Evolutionary conservation across 2,113 vertebrate genomes (phyloP).

Genomic region (Anolis carolinensis): DNA sequence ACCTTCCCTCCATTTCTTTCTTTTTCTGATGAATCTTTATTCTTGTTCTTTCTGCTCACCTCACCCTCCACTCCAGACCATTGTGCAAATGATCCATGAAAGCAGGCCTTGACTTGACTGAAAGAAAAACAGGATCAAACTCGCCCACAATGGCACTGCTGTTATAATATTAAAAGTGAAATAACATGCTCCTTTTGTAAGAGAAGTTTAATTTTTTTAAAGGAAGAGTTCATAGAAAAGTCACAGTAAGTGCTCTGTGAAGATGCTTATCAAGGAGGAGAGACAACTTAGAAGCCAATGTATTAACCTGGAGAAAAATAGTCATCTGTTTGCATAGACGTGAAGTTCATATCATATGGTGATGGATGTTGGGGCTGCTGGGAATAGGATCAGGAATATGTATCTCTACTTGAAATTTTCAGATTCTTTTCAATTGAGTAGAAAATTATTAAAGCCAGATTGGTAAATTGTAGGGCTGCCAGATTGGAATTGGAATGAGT

Average conservation of each 20-base stretch:
- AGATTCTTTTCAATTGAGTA: neutral
- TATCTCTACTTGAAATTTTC: neutral
- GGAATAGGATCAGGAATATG: neutral
- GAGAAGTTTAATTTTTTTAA: slow-evolving; percentile 9
- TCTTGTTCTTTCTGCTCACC: slow-evolving; percentile 18
- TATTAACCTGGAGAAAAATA: slow-evolving; percentile 67
- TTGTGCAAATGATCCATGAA: slow-evolving; percentile 32
- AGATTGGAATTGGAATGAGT: no score
- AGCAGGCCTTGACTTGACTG: slow-evolving; percentile 38
- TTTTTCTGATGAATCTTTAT: slow-evolving; percentile 25
- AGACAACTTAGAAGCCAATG: slow-evolving; percentile 59
- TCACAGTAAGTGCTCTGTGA: slow-evolving; percentile 49
- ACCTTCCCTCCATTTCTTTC: neutral
- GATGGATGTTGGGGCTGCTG: neutral
- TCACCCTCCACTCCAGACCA: neutral
- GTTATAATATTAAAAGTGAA: slow-evolving; percentile 28
- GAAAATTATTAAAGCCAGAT: neutral
- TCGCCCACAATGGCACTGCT: slow-evolving; percentile 27
- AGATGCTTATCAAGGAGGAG: slow-evolving; percentile 57
- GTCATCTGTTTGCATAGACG: slow-evolving; percentile 44
- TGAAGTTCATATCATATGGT: slow-evolving; percentile 45
- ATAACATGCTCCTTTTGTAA: slow-evolving; percentile 14
- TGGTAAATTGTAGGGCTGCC: no score
- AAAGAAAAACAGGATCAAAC: slow-evolving; percentile 42
- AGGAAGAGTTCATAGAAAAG: slow-evolving; percentile 50